Conservation (phyloP, 1,140 invertebrate species). For the Aphaenogaster ashmeadi region DNA sequence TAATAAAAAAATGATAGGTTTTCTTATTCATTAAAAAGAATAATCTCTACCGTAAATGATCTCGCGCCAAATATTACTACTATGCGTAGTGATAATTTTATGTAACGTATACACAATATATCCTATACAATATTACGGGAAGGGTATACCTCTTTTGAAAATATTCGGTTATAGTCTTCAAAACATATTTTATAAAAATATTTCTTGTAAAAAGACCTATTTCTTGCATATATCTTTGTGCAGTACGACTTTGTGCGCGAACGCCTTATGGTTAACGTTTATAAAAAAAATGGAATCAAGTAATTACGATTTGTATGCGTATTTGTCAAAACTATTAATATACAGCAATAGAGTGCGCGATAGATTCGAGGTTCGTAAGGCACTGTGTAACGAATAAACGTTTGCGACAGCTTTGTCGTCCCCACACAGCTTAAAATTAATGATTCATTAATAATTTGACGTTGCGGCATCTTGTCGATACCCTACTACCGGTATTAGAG, state of each 20-base stretch:
- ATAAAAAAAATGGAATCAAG: not conserved
- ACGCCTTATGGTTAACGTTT: not conserved
- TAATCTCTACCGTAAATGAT: not conserved
- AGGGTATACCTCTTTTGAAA: too few species aligned
- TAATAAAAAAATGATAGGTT: not conserved
- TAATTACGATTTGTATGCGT: not conserved
- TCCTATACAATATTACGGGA: too few species aligned
- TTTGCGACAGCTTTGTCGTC: not conserved
- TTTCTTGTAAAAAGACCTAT: not conserved
- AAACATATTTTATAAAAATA: not conserved
- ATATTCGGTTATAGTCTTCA: too few species aligned
- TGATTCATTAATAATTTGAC: not conserved
- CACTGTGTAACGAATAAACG: not conserved
- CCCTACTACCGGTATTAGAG: not conserved
- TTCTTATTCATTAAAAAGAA: not conserved
- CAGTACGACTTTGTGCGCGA: not conserved
- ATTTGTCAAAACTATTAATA: not conserved
- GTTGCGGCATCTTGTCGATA: not conserved
- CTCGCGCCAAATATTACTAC: not conserved
- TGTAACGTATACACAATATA: not conserved
- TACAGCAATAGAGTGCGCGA: too few species aligned
- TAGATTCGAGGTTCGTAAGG: not conserved
- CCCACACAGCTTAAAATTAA: slow-evolving; percentile 4
- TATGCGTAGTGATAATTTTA: not conserved
- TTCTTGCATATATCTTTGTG: not conserved